Base-by-base conservation (phyloP, 2,888 invertebrate species). In the Alloscopus bannaensis region DNA sequence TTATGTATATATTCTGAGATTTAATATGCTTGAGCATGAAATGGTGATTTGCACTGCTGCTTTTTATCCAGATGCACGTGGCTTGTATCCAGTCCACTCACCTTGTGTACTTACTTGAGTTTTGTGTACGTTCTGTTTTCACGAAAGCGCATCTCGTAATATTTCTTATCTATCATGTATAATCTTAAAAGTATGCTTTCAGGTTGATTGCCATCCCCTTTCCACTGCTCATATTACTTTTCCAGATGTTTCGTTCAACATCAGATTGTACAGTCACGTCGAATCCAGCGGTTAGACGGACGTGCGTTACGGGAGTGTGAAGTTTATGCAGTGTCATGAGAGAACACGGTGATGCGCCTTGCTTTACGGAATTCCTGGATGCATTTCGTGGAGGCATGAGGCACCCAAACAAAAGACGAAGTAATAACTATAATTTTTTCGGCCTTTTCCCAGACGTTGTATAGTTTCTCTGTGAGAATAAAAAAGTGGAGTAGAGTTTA, bases 31-130 rank as follows among this genome's bases (percentile, higher is more conserved):
- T 64, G 40, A 68, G 66, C 68, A 76, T 76, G 76, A 68, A 66
- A 68, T 59, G 59, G 68, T 45, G 76, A 76, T 76, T 76, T 76
- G 76, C 60, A 76, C 59, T 60, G 50, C 68, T n/a, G 20, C 50
- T 50, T 76, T 68, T 68, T 76, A 68, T 59, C 60, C 68, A 60
- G 60, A 24, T 68, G 29, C 76, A 76, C 76, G 76, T 76, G 76
- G 76, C 76, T 59, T n/a, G 36, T 57, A 36, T 68, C 66, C 59
- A 68, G 59, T 52, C 45, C 52, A 52, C 28, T 60, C 47, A 50
- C 16, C 6, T 13, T n/a, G n/a, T n/a, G n/a, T n/a, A n/a, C n/a
- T n/a, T 36, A 40, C 55, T 69, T 50, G 36, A 42, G 45, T 29
- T 59, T 11, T 57, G 40, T 52, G 66, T 45, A 26, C 26, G 45